A percentile compares a stretch with the other conserved stretches of the same genome.
These are phyloP conservation scores for Dastarcus helophoroides DNA, from an alignment of 2,888 invertebrate species.

Conservation along the genomic window DNA sequence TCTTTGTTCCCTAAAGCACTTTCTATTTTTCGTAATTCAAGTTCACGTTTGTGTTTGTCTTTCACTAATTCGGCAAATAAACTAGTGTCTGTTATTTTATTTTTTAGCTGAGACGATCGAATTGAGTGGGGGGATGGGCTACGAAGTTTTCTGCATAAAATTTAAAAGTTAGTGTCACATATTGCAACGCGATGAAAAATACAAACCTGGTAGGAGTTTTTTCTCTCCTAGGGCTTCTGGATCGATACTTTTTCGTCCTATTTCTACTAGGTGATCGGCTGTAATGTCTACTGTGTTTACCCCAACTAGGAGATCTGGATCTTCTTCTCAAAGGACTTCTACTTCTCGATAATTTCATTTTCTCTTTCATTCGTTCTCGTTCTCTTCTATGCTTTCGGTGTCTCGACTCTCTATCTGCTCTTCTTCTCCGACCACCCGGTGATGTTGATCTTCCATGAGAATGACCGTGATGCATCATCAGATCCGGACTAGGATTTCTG, in stretches of 20 bases:
- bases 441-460: slow-evolving; percentile 27
- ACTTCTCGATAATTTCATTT: slow-evolving; percentile 45
- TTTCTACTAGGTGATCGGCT: slow-evolving; percentile 31
- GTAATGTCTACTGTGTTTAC: slow-evolving; percentile 37
- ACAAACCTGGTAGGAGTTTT: slow-evolving; percentile 15
- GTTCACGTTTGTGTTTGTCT: slow-evolving; percentile 68
- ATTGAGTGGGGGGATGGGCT: slow-evolving; percentile 36
- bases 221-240: slow-evolving; percentile 37
- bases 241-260: slow-evolving; percentile 39
- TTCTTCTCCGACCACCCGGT: slow-evolving; percentile 34
- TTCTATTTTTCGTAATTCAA: slow-evolving; percentile 59
- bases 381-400: slow-evolving; percentile 38
- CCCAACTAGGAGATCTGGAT: slow-evolving; percentile 38
- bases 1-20: slow-evolving; percentile 57
- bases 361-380: slow-evolving; percentile 39
- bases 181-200: too few relatives aligned
- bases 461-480: slow-evolving; percentile 17
- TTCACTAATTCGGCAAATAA: slow-evolving; percentile 83
- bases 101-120: slow-evolving; percentile 51
- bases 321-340: slow-evolving; percentile 49
- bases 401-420: slow-evolving; percentile 33
- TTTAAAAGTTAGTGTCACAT: too few relatives aligned
- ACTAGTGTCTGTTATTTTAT: slow-evolving; percentile 81
- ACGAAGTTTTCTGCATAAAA: slow-evolving; percentile 19
- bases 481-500: slow-evolving; percentile 30